Percentiles rank a stretch among this genome's conserved stretches.
Conservation (phyloP, 2,113 vertebrate genomes). For the Pelvicachromis taeniatus region DNA sequence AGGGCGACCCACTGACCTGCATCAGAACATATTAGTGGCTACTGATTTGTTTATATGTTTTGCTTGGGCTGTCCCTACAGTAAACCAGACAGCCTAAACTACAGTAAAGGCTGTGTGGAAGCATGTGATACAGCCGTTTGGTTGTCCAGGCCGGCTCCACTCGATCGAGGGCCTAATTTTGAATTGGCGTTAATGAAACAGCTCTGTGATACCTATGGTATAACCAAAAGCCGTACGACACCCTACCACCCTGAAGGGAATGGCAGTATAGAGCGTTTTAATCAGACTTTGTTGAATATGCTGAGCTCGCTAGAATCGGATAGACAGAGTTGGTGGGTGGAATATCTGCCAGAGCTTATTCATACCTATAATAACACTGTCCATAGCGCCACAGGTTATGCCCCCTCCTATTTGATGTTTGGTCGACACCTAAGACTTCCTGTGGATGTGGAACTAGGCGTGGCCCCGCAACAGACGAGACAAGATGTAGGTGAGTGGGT, state of each 20-base stretch:
- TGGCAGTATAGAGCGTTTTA: neutral
- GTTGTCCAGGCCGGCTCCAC: neutral
- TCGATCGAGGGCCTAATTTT: neutral
- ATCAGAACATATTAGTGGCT: neutral
- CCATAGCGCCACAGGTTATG: too few relatives aligned
- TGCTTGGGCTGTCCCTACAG: neutral
- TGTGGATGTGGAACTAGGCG: too few relatives aligned
- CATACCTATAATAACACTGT: too few relatives aligned
- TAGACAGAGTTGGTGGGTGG: too few relatives aligned
- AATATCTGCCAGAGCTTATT: too few relatives aligned
- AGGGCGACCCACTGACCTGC: neutral
- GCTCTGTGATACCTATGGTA: neutral
- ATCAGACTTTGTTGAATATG: neutral
- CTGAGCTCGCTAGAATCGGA: too few relatives aligned
- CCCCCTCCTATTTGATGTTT: too few relatives aligned
- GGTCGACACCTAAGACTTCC: too few relatives aligned
- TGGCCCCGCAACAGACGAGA: too few relatives aligned
- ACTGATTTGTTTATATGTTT: neutral
- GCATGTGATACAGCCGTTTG: neutral
- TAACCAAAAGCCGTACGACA: neutral
- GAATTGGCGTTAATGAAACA: neutral
- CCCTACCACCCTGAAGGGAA: neutral
- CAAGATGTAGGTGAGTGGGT: too few relatives aligned
- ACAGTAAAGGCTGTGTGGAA: neutral
- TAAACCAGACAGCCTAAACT: neutral